A percentile compares a stretch with the other conserved stretches of the same genome.
Evolutionary conservation across 2,113 vertebrate species (phyloP).

Genomic region (Brienomyrus brachyistius): DNA sequence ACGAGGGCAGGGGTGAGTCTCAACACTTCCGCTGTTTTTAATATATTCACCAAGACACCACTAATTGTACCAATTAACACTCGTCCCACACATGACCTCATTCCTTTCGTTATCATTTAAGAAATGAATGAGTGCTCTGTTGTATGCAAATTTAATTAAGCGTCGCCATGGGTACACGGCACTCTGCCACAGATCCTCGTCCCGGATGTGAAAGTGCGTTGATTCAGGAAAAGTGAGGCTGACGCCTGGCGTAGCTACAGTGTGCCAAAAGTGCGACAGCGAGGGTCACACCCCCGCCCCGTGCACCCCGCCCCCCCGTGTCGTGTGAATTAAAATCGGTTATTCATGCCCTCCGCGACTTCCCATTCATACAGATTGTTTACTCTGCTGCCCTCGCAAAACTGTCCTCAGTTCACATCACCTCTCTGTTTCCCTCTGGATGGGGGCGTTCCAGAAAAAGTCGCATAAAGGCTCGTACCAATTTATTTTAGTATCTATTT

Average conservation of each 20-base stretch:
- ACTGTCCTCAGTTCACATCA: neutral
- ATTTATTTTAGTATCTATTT: neutral
- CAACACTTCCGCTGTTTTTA: conserved; percentile 5
- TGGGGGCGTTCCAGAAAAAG: neutral
- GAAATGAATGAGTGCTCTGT: conserved; percentile 10
- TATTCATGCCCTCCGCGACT: neutral
- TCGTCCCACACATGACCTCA: neutral
- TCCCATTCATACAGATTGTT: neutral
- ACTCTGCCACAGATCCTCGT: neutral
- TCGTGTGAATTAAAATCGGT: neutral
- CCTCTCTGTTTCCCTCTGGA: neutral
- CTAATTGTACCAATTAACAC: conserved; percentile 14
- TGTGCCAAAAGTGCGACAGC: neutral
- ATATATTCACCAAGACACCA: neutral
- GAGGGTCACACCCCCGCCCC: neutral
- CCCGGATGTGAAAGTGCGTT: neutral
- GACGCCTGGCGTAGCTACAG: neutral
- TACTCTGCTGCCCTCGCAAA: neutral
- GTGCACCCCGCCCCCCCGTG: neutral
- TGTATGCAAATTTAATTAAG: conserved; percentile 18
- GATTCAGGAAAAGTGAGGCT: neutral
- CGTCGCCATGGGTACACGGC: neutral
- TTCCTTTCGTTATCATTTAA: conserved; percentile 15
- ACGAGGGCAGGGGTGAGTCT: neutral
- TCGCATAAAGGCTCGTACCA: neutral